Percentiles rank a stretch among this genome's conserved stretches.
Conservation (phyloP, 2,888 invertebrate species). For the Spicauda simplicius region DNA sequence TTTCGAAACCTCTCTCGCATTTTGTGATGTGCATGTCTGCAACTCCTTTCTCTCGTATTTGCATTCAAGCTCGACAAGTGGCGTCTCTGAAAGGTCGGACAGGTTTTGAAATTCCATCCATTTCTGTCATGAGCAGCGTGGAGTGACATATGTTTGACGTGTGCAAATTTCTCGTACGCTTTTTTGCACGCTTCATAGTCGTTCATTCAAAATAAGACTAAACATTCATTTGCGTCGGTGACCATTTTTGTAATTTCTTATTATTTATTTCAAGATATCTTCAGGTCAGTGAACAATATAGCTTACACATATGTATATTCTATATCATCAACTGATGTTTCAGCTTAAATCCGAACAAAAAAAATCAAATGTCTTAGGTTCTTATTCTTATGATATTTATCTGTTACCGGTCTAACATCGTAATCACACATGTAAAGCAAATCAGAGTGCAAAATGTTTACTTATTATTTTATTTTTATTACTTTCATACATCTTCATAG, state of each 20-base stretch:
- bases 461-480: no score
- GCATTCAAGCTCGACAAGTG: constrained; percentile 46
- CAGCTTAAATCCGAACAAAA: no score
- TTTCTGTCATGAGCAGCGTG: constrained; percentile 22
- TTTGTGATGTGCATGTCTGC: constrained; percentile 46
- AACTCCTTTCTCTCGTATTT: constrained; percentile 50
- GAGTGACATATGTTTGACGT: constrained; percentile 31
- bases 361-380: no score
- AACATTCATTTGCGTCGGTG: no score
- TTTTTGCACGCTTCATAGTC: constrained; percentile 54
- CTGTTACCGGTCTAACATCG: no score
- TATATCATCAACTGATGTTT: neutral
- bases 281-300: neutral
- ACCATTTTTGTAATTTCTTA: neutral
- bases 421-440: no score
- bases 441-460: no score
- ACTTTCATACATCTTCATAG: no score
- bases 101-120: constrained; percentile 47
- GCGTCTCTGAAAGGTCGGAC: constrained; percentile 49
- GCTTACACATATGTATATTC: no score
- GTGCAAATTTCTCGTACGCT: constrained; percentile 29
- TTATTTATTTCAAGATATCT: neutral
- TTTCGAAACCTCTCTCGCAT: constrained; percentile 41
- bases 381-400: no score
- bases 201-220: neutral